phyloP scores from a whole-genome alignment of 2,888 invertebrate genomes.

The Polietes domitor region DNA sequence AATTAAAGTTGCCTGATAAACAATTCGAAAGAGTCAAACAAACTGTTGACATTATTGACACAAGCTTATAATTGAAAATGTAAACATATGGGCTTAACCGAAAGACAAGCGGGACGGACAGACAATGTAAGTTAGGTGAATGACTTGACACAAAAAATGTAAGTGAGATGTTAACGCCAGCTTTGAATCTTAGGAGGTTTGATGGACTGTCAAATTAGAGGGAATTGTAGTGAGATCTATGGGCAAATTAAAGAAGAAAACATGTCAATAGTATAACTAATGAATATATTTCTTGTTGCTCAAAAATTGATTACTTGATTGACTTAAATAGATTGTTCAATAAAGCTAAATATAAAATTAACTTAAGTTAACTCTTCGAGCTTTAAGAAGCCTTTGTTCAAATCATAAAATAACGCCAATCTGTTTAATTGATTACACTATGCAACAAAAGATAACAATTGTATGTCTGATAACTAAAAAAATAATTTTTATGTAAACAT shows the following conservation, averaged over 20 bases:
- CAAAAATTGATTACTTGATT: too few relatives aligned
- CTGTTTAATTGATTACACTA: too few relatives aligned
- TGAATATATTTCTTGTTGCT: too few relatives aligned
- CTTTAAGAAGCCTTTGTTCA: too few relatives aligned
- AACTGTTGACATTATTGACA: constrained; percentile 51
- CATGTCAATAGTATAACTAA: neutral
- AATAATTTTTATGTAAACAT: too few relatives aligned
- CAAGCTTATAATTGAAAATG: constrained; percentile 42
- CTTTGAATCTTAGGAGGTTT: neutral
- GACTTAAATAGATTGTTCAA: too few relatives aligned
- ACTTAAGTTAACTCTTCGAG: too few relatives aligned
- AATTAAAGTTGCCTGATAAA: constrained; percentile 23
- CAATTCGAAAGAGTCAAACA: neutral
- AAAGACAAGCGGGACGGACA: neutral
- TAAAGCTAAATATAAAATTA: too few relatives aligned
- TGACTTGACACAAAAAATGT: neutral
- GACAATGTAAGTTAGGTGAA: neutral
- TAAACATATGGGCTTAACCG: constrained; percentile 28
- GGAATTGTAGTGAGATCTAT: too few relatives aligned
- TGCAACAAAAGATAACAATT: too few relatives aligned
- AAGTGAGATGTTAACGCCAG: neutral
- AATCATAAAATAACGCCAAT: too few relatives aligned
- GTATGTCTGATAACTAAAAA: too few relatives aligned
- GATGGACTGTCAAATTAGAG: neutral
- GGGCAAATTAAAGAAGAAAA: neutral